Base-by-base conservation (phyloP, 1,140 invertebrate genomes). In the Drosophila grimshawi region DNA sequence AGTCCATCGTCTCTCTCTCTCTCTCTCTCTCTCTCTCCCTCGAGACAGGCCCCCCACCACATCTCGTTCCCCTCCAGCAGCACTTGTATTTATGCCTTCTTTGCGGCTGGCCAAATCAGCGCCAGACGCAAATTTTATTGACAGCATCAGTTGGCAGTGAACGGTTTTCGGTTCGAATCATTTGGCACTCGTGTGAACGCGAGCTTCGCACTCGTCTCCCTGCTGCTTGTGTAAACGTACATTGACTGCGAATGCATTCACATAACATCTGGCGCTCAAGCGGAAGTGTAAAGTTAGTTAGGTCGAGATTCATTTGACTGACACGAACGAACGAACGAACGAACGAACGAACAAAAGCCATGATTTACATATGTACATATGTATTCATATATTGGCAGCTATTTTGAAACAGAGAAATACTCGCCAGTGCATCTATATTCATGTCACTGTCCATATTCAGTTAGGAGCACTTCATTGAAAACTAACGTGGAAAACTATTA, bases 91-190 rank as follows among this genome's bases (percentile, higher is more conserved):
- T 35, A 5, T 19, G 19, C 19, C 5, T 27, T 37, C 8, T 19
- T 53, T 39, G 43, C 6, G 35, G 43, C 49, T 57, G 72, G 45
- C 56, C 66, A 71, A 78, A 76, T 78, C 76, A 79, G 73, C 59
- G 67, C 76, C 76, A 82, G 80, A 86, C 83, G 85, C 85, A 88
- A 88, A 88, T 88, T 88, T 80, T 88, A 88, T 88, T 88, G 85
- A 88, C 85, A 88, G 85, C 74, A 75, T 73, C 77, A 72, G 85
- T 89, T 88, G 85, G 78, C 80, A 81, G 83, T 66, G 67, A 56
- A 69, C 73, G 56, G 53, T 81, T 78, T 45, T 29, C 65, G 41
- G 46, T 61, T 56, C 49, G 37, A 53, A 79, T 76, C 82, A 61
- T 82, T 86, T 88, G 83, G 83, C 83, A 86, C 53, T 83, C 83